phyloP scores from a whole-genome alignment of 2,113 vertebrate species.

The Bubo bubo region DNA sequence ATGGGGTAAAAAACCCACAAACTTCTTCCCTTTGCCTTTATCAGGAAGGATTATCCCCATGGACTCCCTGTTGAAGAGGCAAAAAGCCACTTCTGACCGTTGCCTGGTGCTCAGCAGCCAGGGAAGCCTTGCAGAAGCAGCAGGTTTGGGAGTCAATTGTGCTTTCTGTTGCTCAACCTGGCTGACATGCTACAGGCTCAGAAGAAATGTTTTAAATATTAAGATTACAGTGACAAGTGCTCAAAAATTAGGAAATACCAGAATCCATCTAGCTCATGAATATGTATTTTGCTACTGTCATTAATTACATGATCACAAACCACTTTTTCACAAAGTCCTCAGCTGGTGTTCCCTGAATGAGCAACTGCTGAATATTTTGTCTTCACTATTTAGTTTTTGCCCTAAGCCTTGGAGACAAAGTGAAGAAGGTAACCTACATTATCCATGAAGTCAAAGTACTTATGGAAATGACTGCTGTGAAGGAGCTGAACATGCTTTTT shows the following conservation, averaged over 20 bases:
- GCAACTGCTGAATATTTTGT: not conserved
- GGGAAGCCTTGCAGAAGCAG: not conserved
- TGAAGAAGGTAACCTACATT: not conserved
- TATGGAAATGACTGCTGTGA: not conserved
- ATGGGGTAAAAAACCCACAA: accelerated
- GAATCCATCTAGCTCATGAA: constrained; percentile 11
- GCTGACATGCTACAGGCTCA: not conserved
- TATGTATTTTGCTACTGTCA: not conserved
- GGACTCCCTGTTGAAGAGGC: not conserved
- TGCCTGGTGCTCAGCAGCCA: not conserved
- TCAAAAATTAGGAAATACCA: constrained; percentile 25
- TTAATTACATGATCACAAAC: constrained; percentile 24
- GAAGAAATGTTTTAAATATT: not conserved
- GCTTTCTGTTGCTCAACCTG: not conserved
- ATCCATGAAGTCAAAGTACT: not conserved
- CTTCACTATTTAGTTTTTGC: not conserved
- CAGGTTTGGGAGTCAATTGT: not conserved
- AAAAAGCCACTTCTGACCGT: not conserved
- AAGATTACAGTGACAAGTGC: not conserved
- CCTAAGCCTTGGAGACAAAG: not conserved
- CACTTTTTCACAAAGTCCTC: constrained; percentile 5
- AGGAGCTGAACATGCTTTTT: not conserved
- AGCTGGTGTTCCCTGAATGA: not conserved
- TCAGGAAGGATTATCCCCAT: not conserved
- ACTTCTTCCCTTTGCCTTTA: not conserved